phyloP scores from a whole-genome alignment of 30 jellyfish, hydroid and myxozoan species.

The Chironex yamaguchii region DNA sequence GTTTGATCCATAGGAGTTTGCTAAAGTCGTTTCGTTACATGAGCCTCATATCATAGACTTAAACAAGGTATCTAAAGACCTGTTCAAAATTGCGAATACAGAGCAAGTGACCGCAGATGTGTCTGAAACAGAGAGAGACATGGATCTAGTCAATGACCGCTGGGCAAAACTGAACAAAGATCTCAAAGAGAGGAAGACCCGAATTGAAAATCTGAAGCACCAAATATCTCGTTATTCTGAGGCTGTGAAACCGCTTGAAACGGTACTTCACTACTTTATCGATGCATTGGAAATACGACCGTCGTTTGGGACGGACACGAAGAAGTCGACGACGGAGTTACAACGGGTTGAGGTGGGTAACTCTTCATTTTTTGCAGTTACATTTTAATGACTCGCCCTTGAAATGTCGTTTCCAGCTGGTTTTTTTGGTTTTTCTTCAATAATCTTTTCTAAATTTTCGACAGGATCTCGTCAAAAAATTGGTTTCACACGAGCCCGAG shows the following conservation, averaged over 20 bases:
- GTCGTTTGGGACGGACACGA: slow-evolving; percentile 62
- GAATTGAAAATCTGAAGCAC: slow-evolving; percentile 3
- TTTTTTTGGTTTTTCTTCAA: too few relatives aligned
- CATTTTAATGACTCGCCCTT: neutral
- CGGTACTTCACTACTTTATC: slow-evolving; percentile 42
- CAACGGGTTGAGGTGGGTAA: slow-evolving; percentile 64
- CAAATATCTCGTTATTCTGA: slow-evolving; percentile 29
- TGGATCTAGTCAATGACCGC: slow-evolving; percentile 54
- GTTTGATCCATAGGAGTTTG: too few relatives aligned
- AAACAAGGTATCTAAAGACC: slow-evolving; percentile 29
- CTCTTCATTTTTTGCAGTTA: neutral
- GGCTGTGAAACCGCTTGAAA: slow-evolving; percentile 48
- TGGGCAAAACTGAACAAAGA: slow-evolving; percentile 63
- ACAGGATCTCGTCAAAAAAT: slow-evolving; percentile 62
- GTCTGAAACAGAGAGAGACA: slow-evolving; percentile 66
- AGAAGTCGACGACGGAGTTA: slow-evolving; percentile 73
- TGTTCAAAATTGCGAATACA: slow-evolving; percentile 57
- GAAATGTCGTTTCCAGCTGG: too few relatives aligned
- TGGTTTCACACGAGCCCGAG: slow-evolving; percentile 62
- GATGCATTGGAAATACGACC: slow-evolving; percentile 66
- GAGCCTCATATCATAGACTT: slow-evolving; percentile 66
- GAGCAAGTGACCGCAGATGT: slow-evolving; percentile 66
- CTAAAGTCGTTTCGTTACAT: slow-evolving; percentile 48
- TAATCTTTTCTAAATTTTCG: too few relatives aligned
- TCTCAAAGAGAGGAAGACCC: slow-evolving; percentile 20